phyloP scores from a whole-genome alignment of 2,113 vertebrate genomes.

The Tor tambroides region DNA sequence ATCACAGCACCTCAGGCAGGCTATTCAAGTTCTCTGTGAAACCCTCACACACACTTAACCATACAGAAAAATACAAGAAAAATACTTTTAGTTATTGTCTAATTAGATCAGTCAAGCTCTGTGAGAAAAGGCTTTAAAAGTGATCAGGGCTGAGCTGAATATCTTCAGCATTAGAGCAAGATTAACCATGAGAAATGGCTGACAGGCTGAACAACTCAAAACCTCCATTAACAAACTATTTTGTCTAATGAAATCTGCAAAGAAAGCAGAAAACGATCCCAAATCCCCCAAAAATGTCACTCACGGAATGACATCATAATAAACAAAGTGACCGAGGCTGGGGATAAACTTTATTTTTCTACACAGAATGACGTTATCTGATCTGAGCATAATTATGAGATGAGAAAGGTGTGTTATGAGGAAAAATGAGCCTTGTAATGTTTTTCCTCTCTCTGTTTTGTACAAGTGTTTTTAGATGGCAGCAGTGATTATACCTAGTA shows the following conservation, averaged over 20 bases:
- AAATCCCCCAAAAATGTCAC: neutral
- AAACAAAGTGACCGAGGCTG: slow-evolving; percentile 8
- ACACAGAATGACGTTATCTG: slow-evolving; percentile 22
- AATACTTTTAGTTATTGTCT: neutral
- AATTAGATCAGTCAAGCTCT: slow-evolving; percentile 13
- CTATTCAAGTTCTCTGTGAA: slow-evolving; percentile 30
- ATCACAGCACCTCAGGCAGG: slow-evolving; percentile 42
- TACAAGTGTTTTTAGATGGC: neutral
- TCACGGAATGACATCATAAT: slow-evolving; percentile 31
- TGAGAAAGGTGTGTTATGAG: slow-evolving; percentile 9
- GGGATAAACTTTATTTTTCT: slow-evolving; percentile 21
- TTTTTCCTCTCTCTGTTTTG: neutral
- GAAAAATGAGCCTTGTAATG: neutral
- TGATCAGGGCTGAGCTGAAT: slow-evolving; percentile 15
- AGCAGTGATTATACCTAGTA: neutral
- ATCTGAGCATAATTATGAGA: neutral
- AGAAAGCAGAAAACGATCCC: slow-evolving; percentile 17
- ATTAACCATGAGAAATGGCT: neutral
- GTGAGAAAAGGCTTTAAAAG: neutral
- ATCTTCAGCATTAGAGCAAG: neutral
- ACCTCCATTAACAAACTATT: slow-evolving; percentile 20
- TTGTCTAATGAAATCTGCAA: slow-evolving; percentile 18
- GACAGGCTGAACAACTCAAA: slow-evolving; percentile 5
- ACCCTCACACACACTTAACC: slow-evolving; percentile 32
- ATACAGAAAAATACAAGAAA: neutral